Evolutionary conservation across 2,888 invertebrate genomes (phyloP).

Genomic region (Helicoverpa assulta): DNA sequence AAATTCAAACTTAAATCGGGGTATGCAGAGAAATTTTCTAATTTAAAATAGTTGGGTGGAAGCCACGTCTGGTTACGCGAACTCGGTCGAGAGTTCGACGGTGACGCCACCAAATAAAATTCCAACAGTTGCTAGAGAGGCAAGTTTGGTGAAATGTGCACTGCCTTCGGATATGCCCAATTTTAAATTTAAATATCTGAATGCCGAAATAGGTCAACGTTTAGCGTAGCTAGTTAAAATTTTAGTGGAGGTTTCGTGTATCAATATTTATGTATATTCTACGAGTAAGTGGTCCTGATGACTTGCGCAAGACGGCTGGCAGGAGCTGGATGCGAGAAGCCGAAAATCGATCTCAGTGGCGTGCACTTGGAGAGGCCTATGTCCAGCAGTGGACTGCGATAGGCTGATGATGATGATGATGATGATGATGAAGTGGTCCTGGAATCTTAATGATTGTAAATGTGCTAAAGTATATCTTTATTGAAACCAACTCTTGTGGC

Average conservation of each 20-base stretch:
- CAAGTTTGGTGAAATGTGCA: constrained; percentile 68
- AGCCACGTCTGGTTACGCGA: constrained; percentile 61
- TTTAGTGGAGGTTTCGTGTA: constrained; percentile 13
- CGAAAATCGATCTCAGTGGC: no score
- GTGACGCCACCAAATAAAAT: constrained; percentile 73
- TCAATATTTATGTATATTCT: background rate
- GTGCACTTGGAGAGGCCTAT: no score
- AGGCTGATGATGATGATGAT: no score
- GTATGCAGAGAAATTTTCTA: constrained; percentile 66
- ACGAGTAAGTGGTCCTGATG: constrained; percentile 10
- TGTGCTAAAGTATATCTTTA: background rate
- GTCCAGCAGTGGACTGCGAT: no score
- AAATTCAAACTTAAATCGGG: constrained; percentile 59
- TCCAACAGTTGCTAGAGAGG: constrained; percentile 63
- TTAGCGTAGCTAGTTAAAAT: constrained; percentile 37
- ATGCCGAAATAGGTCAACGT: constrained; percentile 48
- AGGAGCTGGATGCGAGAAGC: no score
- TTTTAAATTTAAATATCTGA: constrained; percentile 73
- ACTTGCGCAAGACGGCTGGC: no score
- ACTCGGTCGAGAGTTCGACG: constrained; percentile 63
- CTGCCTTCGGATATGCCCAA: constrained; percentile 65
- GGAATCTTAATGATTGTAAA: constrained; percentile 14
- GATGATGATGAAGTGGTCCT: no score
- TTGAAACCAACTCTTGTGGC: no score
- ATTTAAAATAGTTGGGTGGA: constrained; percentile 68